phyloP scores from a whole-genome alignment of 2,113 vertebrate species.

The Prinia subflava region DNA sequence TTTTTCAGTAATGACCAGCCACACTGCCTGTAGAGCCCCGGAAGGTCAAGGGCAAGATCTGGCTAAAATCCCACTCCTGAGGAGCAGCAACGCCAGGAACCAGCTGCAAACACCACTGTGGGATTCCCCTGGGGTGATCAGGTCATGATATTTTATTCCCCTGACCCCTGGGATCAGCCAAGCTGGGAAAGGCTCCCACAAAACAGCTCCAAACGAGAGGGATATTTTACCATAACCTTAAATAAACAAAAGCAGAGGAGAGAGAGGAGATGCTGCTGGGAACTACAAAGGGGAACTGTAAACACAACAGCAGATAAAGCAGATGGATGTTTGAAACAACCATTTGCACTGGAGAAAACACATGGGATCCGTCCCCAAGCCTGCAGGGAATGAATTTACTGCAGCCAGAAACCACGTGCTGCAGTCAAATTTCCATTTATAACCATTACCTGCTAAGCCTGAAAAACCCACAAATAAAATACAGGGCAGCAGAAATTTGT shows the following conservation, averaged over 20 bases:
- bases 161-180: neutral
- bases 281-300: slow-evolving; percentile 26
- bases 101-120: neutral
- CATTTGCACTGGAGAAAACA: neutral
- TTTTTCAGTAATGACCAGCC: neutral
- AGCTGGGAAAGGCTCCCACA: neutral
- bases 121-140: neutral
- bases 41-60: neutral
- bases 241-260: slow-evolving; percentile 9
- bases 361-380: neutral
- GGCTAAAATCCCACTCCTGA: neutral
- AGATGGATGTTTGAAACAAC: slow-evolving; percentile 12
- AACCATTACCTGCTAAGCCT: neutral
- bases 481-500: neutral
- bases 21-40: fast-evolving
- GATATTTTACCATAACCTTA: neutral
- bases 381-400: neutral
- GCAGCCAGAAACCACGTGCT: neutral
- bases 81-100: neutral
- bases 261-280: slow-evolving; percentile 20
- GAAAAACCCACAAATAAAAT: neutral
- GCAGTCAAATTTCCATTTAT: neutral
- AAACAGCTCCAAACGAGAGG: neutral
- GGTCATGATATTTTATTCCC: neutral
- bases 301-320: slow-evolving; percentile 31